Evolutionary conservation across 2,888 invertebrate genomes (phyloP), one percentile per base, ranked within the genome.

Genomic region (Phalera bucephala): DNA sequence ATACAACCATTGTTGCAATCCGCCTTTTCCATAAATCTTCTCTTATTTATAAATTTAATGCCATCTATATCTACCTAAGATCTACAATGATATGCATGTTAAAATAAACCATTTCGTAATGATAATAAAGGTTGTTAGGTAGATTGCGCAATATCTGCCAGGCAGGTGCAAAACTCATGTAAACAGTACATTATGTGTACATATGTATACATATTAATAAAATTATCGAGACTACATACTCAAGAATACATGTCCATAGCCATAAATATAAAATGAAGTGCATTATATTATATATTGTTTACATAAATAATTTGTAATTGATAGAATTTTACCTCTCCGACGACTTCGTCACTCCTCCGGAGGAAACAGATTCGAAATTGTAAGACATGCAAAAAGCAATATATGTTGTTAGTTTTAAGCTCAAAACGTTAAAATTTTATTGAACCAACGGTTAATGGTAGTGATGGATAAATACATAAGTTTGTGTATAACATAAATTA

Each of bases 321-420:
- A 26, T 41, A 36, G 22, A 46, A 22, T 45, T 71, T 86, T 88
- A 90, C 90, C 90, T 90, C 80, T 92, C 91, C 69, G 91, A 91
- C 46, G 92, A 91, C 80, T 91, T 91, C 78, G 90, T 90, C 74
- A 91, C 91, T 82, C 92, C 92, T 91, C 92, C 92, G 79, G 92
- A 86, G 77, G 90, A 90, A 82, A 91, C 89, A 82, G 91, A 90
- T 91, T 92, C 92, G 87, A 89, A 92, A 91, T 93, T 92, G 92
- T 92, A 93, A 92, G 92, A 92, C 92, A 93, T 93, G 93, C 92
- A 93, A 92, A 91, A 86, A 78, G 84, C 90, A 90, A 90, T 75
- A 83, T 79, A 67, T 68, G 48, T 79, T 87, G 84, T 89, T 88
- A 89, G 85, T 80, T 73, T 68, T 69, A 42, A 45, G 43, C 42